Evolutionary conservation across 2,888 invertebrate species (phyloP).

Genomic region (Zhuqinia jingwanae): DNA sequence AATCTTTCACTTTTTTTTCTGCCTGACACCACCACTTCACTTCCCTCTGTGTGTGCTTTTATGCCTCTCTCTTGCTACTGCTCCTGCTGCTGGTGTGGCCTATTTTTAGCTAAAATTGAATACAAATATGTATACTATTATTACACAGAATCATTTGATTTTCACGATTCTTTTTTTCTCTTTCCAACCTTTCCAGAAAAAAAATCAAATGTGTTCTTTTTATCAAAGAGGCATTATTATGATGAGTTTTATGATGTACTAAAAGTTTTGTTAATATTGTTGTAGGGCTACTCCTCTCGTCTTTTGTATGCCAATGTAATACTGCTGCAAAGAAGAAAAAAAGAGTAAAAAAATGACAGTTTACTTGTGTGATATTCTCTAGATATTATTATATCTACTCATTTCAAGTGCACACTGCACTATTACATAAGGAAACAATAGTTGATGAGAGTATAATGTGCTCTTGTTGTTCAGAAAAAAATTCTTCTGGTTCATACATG

Average conservation of each 20-base stretch:
- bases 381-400: too few relatives aligned
- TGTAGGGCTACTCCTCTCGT: constrained; percentile 12
- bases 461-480: constrained; percentile 19
- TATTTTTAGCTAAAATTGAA: constrained; percentile 48
- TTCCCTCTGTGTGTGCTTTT: constrained; percentile 9
- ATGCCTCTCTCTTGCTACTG: constrained; percentile 30
- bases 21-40: constrained; percentile 53
- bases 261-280: constrained; percentile 32
- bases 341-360: neutral
- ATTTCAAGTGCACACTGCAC: neutral
- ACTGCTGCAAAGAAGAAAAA: constrained; percentile 2
- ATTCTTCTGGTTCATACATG: neutral
- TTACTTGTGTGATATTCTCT: neutral
- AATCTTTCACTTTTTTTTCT: constrained; percentile 61
- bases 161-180: constrained; percentile 42
- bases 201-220: constrained; percentile 41
- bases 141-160: constrained; percentile 51
- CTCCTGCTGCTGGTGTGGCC: constrained; percentile 58
- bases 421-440: constrained; percentile 8
- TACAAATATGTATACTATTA: constrained; percentile 64
- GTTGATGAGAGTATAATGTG: neutral
- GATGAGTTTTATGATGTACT: constrained; percentile 59
- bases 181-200: constrained; percentile 33
- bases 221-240: neutral
- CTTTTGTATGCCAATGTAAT: too few relatives aligned